phyloP scores from a whole-genome alignment of 2,888 invertebrate species.

The Elegia similella region DNA sequence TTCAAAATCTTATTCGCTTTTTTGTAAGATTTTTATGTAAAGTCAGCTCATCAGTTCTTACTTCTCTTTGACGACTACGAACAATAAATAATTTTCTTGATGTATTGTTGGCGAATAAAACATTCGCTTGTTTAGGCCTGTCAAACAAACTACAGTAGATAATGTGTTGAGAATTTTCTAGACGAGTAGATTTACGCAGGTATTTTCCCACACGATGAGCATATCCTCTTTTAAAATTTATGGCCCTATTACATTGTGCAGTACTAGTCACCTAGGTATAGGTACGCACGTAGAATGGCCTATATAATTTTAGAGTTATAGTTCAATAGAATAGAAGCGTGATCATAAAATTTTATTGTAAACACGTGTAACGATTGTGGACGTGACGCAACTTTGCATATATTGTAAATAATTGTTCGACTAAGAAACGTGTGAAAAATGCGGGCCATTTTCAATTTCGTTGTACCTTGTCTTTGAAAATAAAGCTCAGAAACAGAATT shows the following conservation, averaged over 20 bases:
- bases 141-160: background rate
- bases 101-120: too few relatives aligned
- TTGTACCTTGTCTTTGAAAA: background rate
- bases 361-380: constrained; percentile 67
- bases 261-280: constrained; percentile 29
- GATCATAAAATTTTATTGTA: constrained; percentile 73
- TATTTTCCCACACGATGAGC: constrained; percentile 27
- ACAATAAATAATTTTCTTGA: too few relatives aligned
- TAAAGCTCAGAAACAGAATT: too few relatives aligned
- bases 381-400: constrained; percentile 43
- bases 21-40: too few relatives aligned
- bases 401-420: constrained; percentile 38
- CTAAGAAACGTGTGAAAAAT: constrained; percentile 25
- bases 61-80: too few relatives aligned
- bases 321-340: constrained; percentile 61
- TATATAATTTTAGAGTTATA: constrained; percentile 71
- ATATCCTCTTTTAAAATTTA: constrained; percentile 21
- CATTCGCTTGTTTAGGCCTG: background rate
- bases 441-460: constrained; percentile 3
- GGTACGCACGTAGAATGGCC: constrained; percentile 61
- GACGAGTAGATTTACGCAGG: constrained; percentile 3
- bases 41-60: too few relatives aligned
- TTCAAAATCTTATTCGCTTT: too few relatives aligned
- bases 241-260: constrained; percentile 27
- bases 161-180: background rate